Conservation (phyloP, 2,113 vertebrate species). For the Atractosteus spatula region DNA sequence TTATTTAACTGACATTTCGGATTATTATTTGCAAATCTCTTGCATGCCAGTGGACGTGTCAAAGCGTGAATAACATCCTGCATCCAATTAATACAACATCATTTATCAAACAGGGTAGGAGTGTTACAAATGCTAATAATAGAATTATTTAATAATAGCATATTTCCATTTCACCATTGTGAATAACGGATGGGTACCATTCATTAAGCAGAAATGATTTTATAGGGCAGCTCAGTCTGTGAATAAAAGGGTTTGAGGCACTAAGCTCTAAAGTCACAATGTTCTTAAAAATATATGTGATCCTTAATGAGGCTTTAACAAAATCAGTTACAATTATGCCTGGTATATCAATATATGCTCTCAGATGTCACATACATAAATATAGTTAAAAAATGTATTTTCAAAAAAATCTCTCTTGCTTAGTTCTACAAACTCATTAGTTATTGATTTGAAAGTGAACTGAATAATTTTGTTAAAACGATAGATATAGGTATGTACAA, state of each 20-base stretch:
- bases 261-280: constrained; percentile 2
- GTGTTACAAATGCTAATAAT: constrained; percentile 67
- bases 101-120: constrained; percentile 68
- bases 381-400: too few relatives aligned
- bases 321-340: constrained; percentile 2
- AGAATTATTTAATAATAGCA: constrained; percentile 48
- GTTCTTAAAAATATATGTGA: not conserved
- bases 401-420: too few relatives aligned
- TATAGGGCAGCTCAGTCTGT: not conserved
- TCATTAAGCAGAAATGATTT: constrained; percentile 14
- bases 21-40: constrained; percentile 68
- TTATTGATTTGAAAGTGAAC: too few relatives aligned
- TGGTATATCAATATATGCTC: not conserved
- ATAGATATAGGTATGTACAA: too few relatives aligned
- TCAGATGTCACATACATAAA: not conserved
- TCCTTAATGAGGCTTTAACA: not conserved
- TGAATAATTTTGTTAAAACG: too few relatives aligned
- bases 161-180: constrained; percentile 51
- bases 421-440: too few relatives aligned
- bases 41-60: constrained; percentile 58
- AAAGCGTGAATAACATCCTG: constrained; percentile 60
- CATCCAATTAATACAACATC: constrained; percentile 77
- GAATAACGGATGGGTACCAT: constrained; percentile 11
- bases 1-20: constrained; percentile 63
- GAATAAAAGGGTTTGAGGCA: not conserved